Conservation (phyloP, 1,140 invertebrate species). For the Achatina immaculata region DNA sequence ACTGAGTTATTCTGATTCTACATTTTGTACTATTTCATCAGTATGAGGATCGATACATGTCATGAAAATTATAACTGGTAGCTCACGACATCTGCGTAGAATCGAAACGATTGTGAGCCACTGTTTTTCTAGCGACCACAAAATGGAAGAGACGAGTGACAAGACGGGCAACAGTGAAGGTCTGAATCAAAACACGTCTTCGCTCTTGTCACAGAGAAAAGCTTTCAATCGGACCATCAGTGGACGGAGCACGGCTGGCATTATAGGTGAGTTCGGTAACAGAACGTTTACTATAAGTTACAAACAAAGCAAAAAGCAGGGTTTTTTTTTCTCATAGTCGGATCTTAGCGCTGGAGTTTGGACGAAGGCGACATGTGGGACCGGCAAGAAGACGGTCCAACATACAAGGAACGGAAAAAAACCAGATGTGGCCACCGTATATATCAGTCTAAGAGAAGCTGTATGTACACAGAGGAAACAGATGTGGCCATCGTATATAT, state of each 20-base stretch:
- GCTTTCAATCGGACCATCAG: conserved; percentile 1
- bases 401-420: too few relatives aligned
- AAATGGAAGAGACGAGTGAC: neutral
- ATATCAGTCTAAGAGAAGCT: too few relatives aligned
- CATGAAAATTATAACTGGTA: neutral
- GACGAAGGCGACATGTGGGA: neutral
- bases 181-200: neutral
- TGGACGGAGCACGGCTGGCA: conserved; percentile 37
- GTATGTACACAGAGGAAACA: too few relatives aligned
- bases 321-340: neutral
- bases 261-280: conserved; percentile 23
- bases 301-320: neutral
- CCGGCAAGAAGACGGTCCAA: neutral
- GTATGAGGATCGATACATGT: neutral
- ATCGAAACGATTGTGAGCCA: neutral
- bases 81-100: neutral
- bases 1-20: neutral
- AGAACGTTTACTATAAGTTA: neutral
- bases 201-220: neutral
- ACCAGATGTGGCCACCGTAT: too few relatives aligned
- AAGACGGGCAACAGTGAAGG: neutral
- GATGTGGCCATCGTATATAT: too few relatives aligned
- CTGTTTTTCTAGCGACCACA: neutral
- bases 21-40: neutral
- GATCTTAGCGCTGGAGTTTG: neutral